Evolutionary conservation across 2,888 invertebrate genomes (phyloP), one percentile per base, ranked within the genome.

Genomic region (Lottia scabra): DNA sequence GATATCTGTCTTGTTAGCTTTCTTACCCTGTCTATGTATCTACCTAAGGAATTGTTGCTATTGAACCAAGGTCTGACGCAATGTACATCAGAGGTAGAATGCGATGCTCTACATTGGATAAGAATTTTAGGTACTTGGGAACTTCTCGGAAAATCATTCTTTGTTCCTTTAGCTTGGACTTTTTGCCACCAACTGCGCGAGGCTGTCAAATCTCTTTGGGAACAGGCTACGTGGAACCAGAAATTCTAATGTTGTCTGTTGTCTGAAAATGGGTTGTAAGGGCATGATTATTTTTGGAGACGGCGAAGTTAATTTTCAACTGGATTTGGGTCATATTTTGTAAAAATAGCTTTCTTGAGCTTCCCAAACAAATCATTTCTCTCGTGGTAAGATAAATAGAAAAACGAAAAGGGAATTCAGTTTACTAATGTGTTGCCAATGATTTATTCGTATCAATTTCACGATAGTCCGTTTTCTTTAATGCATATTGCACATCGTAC

Each of bases 1-100:
- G 79, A 79, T 67, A 76, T 79, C 63, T 76, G 77, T 62, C 62
- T 77, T 73, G 79, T 74, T 43, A 76, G 76, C 63, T 79, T 79
- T 63, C 62, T 75, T 65, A 75, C 74, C 48, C 64, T 79, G 26
- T 72, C 77, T 46, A 70, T 77, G 48, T 79, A 79, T 72, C 71
- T 77, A 0, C 77, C 79, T 8, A 71, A 73, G 43, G 76, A 76
- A 64, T 72, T 77, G 30, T 67, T 73, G 69, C 68, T 67, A 12
- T 72, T 77, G 19, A 75, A 75, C 10, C 75, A 75, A 19, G 75
- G 74, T 23, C 70, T 72, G 67, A 63, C 74, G 44, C 73, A 73
- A 38, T 79, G 79, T 67, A 43, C 65, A 56, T 38, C 44, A 5
- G 45, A 23, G 2, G 69, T 68, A 5, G 77, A 79, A 44, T 79